Base-by-base conservation (phyloP, 2,797 vertebrate species). In the Sebastes trivittatus region DNA sequence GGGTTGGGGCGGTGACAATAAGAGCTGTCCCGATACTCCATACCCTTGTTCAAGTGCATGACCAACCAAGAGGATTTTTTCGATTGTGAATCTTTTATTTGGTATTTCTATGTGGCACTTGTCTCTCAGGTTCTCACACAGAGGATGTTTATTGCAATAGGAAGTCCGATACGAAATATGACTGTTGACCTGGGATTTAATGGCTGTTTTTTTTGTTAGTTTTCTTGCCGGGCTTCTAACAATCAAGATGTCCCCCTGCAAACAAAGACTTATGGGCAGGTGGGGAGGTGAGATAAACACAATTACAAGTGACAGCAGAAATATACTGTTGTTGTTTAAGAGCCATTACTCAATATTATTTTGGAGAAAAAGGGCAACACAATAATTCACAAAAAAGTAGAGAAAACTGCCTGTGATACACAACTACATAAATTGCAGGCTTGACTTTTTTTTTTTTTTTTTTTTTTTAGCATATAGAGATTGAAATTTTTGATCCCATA, bases 221-320 rank as follows among this genome's bases (percentile, higher is more conserved):
- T 90, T 91, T 85, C 77, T 89, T 86, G 69, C 73, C 64, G 80
- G 76, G 77, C 66, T 80, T 84, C 73, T 42, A 84, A 86, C 88
- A 89, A 90, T 89, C 85, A 88, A 86, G 85, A 89, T 88, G 86
- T 84, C 83, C 81, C 81, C 82, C 82, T 72, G 87, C 90, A 94
- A 91, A 94, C 82, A 90, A 78, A 93, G 91, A 90, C 86, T 91
- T 90, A 93, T 84, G 82, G 75, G 78, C 90, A 88, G 88, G 90
- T 92, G 91, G 72, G 69, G 68, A 82, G 78, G 88, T 42, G 78
- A 93, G 91, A 94, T 94, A 93, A 93, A 92, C 86, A 82, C 79
- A 88, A 89, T 93, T 92, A 94, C 93, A 93, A 79, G 81, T 83
- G 86, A 88, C 84, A 85, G 78, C 2, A 56, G 52, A 80, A 84